These are phyloP conservation scores for Drosophila histrio DNA, from an alignment of 2,888 invertebrate species.

Conservation along the genomic window DNA sequence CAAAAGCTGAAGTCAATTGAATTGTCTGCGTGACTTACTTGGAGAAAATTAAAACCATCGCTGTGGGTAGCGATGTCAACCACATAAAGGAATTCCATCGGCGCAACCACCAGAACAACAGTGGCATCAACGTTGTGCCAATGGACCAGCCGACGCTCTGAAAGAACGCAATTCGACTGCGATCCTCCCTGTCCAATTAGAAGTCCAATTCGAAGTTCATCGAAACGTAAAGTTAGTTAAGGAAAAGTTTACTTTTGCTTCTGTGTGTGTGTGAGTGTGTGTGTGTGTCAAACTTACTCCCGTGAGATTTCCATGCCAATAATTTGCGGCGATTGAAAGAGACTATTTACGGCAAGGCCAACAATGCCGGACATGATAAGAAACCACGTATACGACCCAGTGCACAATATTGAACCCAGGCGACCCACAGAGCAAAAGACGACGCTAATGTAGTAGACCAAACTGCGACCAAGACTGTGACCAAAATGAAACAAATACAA, in stretches of 20 bases:
- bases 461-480: constrained; percentile 85
- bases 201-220: constrained; percentile 1
- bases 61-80: constrained; percentile 85
- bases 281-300: constrained; percentile 80
- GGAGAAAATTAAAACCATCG: constrained; percentile 83
- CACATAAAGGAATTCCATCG: constrained; percentile 85
- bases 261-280: no score
- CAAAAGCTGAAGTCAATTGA: constrained; percentile 35
- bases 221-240: no score
- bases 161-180: constrained; percentile 85
- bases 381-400: constrained; percentile 84
- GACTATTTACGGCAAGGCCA: constrained; percentile 84
- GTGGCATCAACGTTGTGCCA: constrained; percentile 85
- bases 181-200: constrained; percentile 82
- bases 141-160: constrained; percentile 86
- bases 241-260: no score
- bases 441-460: constrained; percentile 85
- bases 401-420: constrained; percentile 82
- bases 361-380: constrained; percentile 84
- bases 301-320: constrained; percentile 86
- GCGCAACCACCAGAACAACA: constrained; percentile 85
- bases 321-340: constrained; percentile 85
- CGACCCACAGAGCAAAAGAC: constrained; percentile 84
- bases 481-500: constrained; percentile 33
- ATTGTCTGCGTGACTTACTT: constrained; percentile 82